Conservation (phyloP, 2,888 invertebrate genomes). For the Malthinus seriepunctatus region DNA sequence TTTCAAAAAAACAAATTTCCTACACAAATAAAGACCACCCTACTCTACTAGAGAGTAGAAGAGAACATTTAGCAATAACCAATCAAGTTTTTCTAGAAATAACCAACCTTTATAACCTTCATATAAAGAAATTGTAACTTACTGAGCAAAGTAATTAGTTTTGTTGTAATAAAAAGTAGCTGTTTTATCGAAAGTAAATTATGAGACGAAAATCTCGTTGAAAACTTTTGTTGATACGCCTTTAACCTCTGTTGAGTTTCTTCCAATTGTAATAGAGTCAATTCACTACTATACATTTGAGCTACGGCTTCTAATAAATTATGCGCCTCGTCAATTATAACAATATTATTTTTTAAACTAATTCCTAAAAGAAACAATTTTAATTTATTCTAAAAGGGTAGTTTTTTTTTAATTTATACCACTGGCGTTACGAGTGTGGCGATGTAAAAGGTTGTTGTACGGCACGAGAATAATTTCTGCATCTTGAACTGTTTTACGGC, state of each 20-base stretch:
- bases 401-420: slow-evolving; percentile 49
- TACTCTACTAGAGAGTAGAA: too few species aligned
- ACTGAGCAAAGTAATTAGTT: slow-evolving; percentile 63
- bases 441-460: slow-evolving; percentile 80
- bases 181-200: slow-evolving; percentile 84
- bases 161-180: slow-evolving; percentile 74
- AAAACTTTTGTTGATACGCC: slow-evolving; percentile 75
- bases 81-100: too few species aligned
- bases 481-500: slow-evolving; percentile 77
- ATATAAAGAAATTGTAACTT: slow-evolving; percentile 34
- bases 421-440: slow-evolving; percentile 72
- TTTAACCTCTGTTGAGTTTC: slow-evolving; percentile 67
- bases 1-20: too few species aligned
- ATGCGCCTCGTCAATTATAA: slow-evolving; percentile 96
- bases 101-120: background rate
- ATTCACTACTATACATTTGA: slow-evolving; percentile 79
- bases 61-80: slow-evolving; percentile 11
- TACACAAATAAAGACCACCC: too few species aligned
- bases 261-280: slow-evolving; percentile 69
- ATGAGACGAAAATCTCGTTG: slow-evolving; percentile 72
- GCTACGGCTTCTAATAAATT: slow-evolving; percentile 90
- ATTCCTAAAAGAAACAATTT: slow-evolving; percentile 55
- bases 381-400: background rate
- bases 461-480: slow-evolving; percentile 82
- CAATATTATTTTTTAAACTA: slow-evolving; percentile 71